Evolutionary conservation across 2,113 vertebrate genomes (phyloP).

Genomic region (Benitochromis conjunctus): DNA sequence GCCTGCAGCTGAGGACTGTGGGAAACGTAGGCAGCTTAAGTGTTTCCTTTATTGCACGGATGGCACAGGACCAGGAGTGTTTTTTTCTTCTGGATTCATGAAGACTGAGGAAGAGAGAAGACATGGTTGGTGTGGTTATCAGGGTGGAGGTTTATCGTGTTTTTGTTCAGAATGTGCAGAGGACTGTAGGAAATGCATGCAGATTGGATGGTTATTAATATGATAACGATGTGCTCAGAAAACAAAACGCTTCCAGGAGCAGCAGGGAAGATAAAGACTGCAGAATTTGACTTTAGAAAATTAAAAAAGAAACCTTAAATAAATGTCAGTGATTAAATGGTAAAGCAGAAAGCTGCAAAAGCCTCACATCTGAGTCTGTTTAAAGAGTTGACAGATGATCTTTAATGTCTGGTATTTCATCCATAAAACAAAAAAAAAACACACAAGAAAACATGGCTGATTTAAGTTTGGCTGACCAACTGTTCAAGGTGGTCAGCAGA

Average conservation of each 20-base stretch:
- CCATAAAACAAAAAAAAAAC: no score
- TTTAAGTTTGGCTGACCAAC: no score
- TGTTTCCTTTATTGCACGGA: constrained; percentile 42
- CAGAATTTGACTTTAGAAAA: neutral
- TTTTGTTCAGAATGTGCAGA: neutral
- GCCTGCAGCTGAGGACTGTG: constrained; percentile 60
- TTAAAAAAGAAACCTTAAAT: neutral
- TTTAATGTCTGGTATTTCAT: neutral
- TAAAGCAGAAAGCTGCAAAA: neutral
- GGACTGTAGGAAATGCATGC: neutral
- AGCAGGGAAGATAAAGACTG: neutral
- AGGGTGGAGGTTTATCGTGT: neutral
- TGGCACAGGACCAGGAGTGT: constrained; percentile 18
- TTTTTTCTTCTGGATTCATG: constrained; percentile 2
- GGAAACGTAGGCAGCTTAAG: constrained; percentile 66
- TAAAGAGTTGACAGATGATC: neutral
- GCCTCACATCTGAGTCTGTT: neutral
- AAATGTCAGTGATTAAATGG: neutral
- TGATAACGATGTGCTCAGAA: neutral
- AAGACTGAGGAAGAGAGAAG: neutral
- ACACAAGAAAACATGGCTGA: no score
- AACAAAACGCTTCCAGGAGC: neutral
- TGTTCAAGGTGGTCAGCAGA: no score
- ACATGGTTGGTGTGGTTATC: neutral
- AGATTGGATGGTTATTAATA: neutral